Percentiles rank a stretch among this genome's conserved stretches.
Evolutionary conservation across 2,797 vertebrate genomes (phyloP).

Genomic region (Squalus acanthias): DNA sequence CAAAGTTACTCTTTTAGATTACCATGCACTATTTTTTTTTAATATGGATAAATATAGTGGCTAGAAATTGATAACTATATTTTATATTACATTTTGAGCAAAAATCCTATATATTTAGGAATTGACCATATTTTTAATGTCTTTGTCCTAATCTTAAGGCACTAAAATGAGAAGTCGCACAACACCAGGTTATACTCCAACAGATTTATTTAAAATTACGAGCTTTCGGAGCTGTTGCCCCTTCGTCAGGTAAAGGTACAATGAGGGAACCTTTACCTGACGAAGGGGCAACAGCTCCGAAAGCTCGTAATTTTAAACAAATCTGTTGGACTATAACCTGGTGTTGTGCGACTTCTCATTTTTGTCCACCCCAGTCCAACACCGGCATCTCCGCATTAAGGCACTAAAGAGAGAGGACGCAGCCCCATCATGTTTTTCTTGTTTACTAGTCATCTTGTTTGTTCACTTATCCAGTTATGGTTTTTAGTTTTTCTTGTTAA

Average conservation of each 20-base stretch:
- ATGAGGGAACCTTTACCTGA: no score
- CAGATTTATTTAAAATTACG: no score
- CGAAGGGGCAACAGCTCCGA: no score
- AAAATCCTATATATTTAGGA: background rate
- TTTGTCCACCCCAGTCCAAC: no score
- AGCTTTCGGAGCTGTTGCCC: no score
- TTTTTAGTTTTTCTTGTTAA: background rate
- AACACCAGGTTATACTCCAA: no score
- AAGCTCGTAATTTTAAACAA: no score
- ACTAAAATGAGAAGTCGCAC: background rate
- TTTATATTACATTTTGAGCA: slow-evolving; percentile 7
- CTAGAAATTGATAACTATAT: background rate
- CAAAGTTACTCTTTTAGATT: background rate
- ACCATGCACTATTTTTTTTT: background rate
- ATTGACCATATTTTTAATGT: background rate
- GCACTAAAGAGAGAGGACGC: background rate
- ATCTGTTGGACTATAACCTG: no score
- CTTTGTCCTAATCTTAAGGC: background rate
- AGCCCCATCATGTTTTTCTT: background rate
- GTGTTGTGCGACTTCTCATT: no score
- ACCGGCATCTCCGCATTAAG: no score
- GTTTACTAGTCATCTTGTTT: background rate
- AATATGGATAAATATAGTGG: background rate
- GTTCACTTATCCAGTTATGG: no score
- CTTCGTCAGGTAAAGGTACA: no score